These are phyloP conservation scores for Trachythela sp. DNA, from an alignment of 64 coral and sea anemone genomes.

Conservation along the genomic window DNA sequence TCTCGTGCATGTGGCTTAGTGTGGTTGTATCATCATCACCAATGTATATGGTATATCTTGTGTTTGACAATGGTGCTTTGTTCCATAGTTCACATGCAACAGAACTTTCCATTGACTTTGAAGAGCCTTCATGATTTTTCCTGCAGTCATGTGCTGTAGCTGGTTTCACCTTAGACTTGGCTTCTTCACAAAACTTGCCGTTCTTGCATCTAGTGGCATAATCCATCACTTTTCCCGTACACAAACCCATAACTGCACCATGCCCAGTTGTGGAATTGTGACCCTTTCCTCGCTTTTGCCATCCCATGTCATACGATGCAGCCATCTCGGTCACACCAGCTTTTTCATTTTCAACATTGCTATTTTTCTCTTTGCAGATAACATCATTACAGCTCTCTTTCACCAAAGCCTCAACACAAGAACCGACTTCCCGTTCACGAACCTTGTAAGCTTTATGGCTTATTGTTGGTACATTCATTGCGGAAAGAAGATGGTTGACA, in stretches of 20 bases:
- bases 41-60: conserved; percentile 51
- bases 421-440: conserved; percentile 52
- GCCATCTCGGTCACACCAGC: background rate
- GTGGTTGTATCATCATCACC: conserved; percentile 79
- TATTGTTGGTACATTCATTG: conserved; percentile 57
- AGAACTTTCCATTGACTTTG: conserved; percentile 61
- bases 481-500: conserved; percentile 38
- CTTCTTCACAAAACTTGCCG: conserved; percentile 38
- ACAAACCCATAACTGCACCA: conserved; percentile 51
- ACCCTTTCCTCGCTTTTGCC: conserved; percentile 50
- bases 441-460: conserved; percentile 38
- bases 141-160: conserved; percentile 65
- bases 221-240: conserved; percentile 52
- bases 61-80: conserved; percentile 26
- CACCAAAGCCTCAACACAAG: conserved; percentile 34
- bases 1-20: conserved; percentile 15
- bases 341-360: background rate
- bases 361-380: background rate
- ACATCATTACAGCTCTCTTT: conserved; percentile 39
- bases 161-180: conserved; percentile 31
- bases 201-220: conserved; percentile 48
- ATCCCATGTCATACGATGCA: conserved; percentile 53
- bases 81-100: conserved; percentile 39
- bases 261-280: conserved; percentile 53
- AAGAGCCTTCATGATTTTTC: conserved; percentile 60